Evolutionary conservation across 2,113 vertebrate species (phyloP).

Genomic region (Gymnobelideus leadbeateri): DNA sequence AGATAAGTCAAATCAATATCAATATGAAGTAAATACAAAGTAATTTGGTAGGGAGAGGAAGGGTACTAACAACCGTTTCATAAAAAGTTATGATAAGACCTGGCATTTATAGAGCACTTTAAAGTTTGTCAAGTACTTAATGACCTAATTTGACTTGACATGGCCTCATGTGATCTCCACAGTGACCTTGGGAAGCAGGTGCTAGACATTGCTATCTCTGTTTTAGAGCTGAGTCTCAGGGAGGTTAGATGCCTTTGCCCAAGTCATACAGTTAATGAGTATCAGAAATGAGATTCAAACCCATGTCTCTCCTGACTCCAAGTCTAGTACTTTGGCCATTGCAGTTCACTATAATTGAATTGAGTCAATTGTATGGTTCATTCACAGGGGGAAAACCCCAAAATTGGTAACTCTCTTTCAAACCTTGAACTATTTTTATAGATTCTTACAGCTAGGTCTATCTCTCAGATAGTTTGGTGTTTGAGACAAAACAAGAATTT

Average conservation of each 20-base stretch:
- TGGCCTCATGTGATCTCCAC: neutral
- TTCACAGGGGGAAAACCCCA: neutral
- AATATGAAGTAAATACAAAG: neutral
- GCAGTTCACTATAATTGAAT: neutral
- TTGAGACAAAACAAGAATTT: neutral
- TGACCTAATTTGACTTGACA: neutral
- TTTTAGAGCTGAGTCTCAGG: neutral
- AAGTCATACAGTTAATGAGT: neutral
- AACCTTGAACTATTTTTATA: neutral
- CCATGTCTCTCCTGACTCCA: neutral
- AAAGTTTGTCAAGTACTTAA: neutral
- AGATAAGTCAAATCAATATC: neutral
- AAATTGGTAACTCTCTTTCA: neutral
- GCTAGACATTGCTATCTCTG: neutral
- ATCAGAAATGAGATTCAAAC: neutral
- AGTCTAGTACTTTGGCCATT: neutral
- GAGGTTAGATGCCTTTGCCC: neutral
- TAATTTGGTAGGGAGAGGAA: neutral
- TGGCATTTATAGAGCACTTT: neutral
- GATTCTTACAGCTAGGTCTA: neutral
- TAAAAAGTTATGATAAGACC: neutral
- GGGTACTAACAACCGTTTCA: neutral
- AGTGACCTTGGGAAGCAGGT: neutral
- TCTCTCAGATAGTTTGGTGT: neutral
- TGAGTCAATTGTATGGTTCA: neutral